Evolutionary conservation across 2,797 vertebrate species (phyloP), one percentile per base, ranked within the genome.

Genomic region (Chelon auratus): DNA sequence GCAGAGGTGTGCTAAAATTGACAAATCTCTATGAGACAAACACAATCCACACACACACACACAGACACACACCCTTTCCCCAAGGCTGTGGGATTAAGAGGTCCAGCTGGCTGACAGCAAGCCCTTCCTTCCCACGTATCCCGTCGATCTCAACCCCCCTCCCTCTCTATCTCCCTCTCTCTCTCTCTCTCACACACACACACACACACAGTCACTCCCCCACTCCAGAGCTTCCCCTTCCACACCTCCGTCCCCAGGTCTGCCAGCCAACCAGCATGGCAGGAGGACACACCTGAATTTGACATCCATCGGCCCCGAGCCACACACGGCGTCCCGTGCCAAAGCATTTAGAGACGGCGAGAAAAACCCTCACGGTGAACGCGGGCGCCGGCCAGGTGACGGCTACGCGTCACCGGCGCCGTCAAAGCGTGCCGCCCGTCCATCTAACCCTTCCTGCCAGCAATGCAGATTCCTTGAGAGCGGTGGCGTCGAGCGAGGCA

Each of bases 81-180:
- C 90, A 94, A 93, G 93, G 93, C 92, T 92, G 92, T 93, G 81
- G 94, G 93, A 95, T 95, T 94, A 95, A 94, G 94, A 93, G 94
- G 94, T 94, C 94, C 94, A 94, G 94, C 93, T 94, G 91, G 92
- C 93, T 95, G 94, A 94, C 94, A 94, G 94, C 92, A 91, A 94
- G 92, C 89, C 89, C 89, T 94, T 95, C 93, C 93, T 93, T 94
- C 93, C 93, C 93, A 94, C 92, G 87, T 93, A 92, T 91, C 88
- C 90, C 87, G 89, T 92, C 89, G 87, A 93, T 93, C 88, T 87
- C 73, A 18, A 9, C 60, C 63, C 70, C 42, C 12, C 12, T 5
- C 14, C 15, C 42, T 6, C 14, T 17, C 11, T 4, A 9, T 17
- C 42, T 15, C 43, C 14, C 43, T 13, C 43, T 17, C 15, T 45